These are phyloP conservation scores for Tinamus guttatus DNA, from an alignment of 2,113 vertebrate genomes.

Conservation along the genomic window DNA sequence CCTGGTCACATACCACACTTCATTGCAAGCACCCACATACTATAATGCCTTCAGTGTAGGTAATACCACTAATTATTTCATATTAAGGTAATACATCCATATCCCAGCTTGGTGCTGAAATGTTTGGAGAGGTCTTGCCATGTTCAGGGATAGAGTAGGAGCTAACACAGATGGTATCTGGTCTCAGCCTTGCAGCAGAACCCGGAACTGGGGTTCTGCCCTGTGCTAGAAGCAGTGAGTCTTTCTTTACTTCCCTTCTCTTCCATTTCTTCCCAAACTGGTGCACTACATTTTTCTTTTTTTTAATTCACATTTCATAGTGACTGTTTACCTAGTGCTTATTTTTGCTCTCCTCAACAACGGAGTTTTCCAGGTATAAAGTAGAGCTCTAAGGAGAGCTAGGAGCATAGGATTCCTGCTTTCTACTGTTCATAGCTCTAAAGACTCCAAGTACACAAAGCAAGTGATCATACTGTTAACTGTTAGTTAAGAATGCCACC, in stretches of 20 bases:
- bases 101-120: neutral
- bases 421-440: neutral
- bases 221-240: neutral
- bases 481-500: neutral
- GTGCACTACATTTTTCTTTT: neutral
- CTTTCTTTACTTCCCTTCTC: neutral
- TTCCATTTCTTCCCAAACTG: neutral
- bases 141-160: neutral
- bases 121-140: neutral
- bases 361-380: neutral
- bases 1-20: neutral
- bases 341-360: neutral
- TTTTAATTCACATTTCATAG: too few species aligned
- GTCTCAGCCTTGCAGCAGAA: neutral
- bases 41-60: conserved; percentile 14
- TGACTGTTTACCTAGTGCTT: neutral
- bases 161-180: neutral
- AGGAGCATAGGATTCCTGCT: neutral
- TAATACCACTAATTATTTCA: neutral
- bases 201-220: neutral
- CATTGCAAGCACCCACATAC: neutral
- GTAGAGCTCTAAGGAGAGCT: neutral
- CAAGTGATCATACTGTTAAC: neutral
- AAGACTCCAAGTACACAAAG: neutral
- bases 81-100: neutral